These are phyloP conservation scores for Sepiola atlantica DNA, from an alignment of 2,888 invertebrate genomes.

Conservation along the genomic window DNA sequence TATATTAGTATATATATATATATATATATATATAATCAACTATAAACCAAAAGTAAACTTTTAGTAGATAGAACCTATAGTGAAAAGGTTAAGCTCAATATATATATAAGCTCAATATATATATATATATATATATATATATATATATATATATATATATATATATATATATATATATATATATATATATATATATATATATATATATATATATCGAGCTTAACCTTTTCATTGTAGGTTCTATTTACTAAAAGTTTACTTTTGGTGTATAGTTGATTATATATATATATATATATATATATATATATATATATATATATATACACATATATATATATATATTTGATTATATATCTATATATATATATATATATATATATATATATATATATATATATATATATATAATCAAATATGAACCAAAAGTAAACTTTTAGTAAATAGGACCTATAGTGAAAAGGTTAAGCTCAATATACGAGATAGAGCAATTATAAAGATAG, in stretches of 20 bases:
- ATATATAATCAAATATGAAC: no score
- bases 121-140: neutral
- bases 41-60: neutral
- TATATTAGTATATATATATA: neutral
- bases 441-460: no score
- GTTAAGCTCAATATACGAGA: no score
- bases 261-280: neutral
- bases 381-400: no score
- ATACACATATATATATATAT: neutral
- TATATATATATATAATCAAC: neutral
- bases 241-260: no score
- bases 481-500: no score
- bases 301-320: neutral
- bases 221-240: no score
- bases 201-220: neutral
- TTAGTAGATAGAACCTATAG: no score
- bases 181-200: neutral
- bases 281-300: slow-evolving; percentile 2
- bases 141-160: neutral
- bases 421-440: no score
- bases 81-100: no score
- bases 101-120: no score
- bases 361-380: neutral
- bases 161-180: neutral
- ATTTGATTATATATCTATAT: neutral